phyloP scores from a whole-genome alignment of 2,113 vertebrate species.

The Myrmecobius fasciatus region DNA sequence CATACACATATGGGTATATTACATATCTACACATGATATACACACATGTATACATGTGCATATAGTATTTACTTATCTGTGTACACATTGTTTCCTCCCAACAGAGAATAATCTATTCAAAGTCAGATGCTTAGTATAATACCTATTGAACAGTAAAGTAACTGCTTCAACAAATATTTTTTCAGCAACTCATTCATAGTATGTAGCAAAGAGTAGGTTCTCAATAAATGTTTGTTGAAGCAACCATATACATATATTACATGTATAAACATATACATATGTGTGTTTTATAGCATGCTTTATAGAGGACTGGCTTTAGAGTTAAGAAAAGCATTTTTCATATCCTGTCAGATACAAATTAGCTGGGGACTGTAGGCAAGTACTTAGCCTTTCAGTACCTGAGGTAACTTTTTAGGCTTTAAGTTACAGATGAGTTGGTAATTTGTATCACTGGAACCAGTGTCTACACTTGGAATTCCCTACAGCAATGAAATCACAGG shows the following conservation, averaged over 20 bases:
- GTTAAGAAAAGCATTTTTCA: not conserved
- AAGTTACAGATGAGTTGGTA: not conserved
- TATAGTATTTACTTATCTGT: not conserved
- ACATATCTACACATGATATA: not conserved
- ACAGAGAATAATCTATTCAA: not conserved
- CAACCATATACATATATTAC: not conserved
- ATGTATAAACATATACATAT: not conserved
- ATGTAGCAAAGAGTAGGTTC: not conserved
- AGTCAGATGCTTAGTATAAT: not conserved
- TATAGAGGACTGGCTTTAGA: not conserved
- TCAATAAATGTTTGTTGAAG: not conserved
- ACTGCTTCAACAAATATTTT: not conserved
- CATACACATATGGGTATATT: too few species aligned
- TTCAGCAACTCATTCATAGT: not conserved
- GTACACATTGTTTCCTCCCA: not conserved
- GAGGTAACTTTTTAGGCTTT: not conserved
- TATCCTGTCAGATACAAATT: not conserved
- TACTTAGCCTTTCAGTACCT: not conserved
- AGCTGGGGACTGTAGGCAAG: not conserved
- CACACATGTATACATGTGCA: not conserved
- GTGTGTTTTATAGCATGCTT: not conserved
- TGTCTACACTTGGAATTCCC: not conserved
- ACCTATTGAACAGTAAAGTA: not conserved
- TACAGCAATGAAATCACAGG: not conserved
- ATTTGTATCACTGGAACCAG: not conserved